A percentile compares a stretch with the other conserved stretches of the same genome.
Conservation (phyloP, 2,113 vertebrate genomes). For the Percina caprodes region DNA sequence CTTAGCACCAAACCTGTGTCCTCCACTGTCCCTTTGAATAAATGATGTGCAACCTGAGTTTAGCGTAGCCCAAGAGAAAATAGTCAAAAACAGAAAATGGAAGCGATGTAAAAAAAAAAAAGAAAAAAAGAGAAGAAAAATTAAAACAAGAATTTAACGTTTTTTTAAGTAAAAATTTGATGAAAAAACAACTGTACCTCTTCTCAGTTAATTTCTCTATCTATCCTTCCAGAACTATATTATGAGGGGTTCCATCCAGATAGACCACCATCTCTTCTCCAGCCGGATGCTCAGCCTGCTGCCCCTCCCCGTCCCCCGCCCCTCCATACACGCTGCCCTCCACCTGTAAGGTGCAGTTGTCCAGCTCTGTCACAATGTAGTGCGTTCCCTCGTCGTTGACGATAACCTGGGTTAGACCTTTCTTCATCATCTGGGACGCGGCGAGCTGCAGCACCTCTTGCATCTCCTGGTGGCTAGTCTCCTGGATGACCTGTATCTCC, state of each 20-base stretch:
- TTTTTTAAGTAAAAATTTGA: constrained; percentile 14
- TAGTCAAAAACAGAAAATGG: neutral
- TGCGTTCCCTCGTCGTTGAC: constrained; percentile 96
- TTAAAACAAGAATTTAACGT: too few species aligned
- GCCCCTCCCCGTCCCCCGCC: constrained; percentile 11
- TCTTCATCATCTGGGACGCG: constrained; percentile 91
- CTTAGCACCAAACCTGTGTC: constrained; percentile 37
- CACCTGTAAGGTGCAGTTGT: constrained; percentile 86
- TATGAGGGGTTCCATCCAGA: constrained; percentile 83
- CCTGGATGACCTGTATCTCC: constrained; percentile 79
- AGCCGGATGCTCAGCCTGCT: constrained; percentile 69
- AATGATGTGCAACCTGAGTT: constrained; percentile 65
- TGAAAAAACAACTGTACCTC: neutral
- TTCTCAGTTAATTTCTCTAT: neutral
- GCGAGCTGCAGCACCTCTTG: constrained; percentile 95
- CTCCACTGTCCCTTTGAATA: constrained; percentile 9
- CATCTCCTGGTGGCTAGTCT: constrained; percentile 85
- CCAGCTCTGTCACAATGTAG: constrained; percentile 96
- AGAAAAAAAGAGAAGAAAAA: constrained; percentile 12
- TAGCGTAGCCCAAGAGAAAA: constrained; percentile 33
- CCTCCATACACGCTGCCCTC: constrained; percentile 84
- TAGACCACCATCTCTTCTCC: constrained; percentile 91
- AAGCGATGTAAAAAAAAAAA: neutral
- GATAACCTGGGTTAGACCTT: constrained; percentile 95
- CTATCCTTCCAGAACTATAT: constrained; percentile 72